phyloP scores from a whole-genome alignment of 2,797 vertebrate species.

The Knipowitschia caucasica region DNA sequence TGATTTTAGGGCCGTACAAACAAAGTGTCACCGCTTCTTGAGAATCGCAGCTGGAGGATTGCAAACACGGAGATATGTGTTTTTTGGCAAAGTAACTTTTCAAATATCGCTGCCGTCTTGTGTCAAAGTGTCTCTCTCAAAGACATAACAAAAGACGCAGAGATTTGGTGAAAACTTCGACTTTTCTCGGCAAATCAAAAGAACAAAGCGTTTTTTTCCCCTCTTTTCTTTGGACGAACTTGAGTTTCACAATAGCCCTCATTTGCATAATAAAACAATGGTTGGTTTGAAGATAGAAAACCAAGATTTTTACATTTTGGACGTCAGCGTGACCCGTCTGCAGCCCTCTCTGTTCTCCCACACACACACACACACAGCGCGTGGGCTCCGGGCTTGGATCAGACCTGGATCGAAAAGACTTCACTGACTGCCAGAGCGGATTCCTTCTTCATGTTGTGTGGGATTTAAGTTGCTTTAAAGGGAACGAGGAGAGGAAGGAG shows the following conservation, averaged over 20 bases:
- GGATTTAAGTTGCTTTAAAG: slow-evolving; percentile 20
- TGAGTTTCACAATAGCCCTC: slow-evolving; percentile 44
- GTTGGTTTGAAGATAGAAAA: slow-evolving; percentile 44
- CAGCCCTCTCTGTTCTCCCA: not conserved
- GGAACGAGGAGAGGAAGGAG: slow-evolving; percentile 31
- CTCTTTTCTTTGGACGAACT: slow-evolving; percentile 24
- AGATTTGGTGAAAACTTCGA: too few species aligned
- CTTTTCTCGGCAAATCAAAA: not conserved
- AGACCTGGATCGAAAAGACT: slow-evolving; percentile 31
- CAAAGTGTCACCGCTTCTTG: too few species aligned
- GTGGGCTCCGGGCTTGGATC: not conserved
- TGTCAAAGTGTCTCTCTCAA: too few species aligned
- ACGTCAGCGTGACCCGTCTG: slow-evolving; percentile 35
- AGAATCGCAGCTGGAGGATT: too few species aligned
- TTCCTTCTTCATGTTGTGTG: slow-evolving; percentile 19
- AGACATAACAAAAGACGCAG: too few species aligned
- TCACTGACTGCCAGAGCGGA: slow-evolving; percentile 21
- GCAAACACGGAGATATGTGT: too few species aligned
- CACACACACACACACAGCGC: slow-evolving; percentile 6
- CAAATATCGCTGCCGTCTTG: too few species aligned
- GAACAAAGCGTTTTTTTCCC: not conserved
- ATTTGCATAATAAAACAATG: slow-evolving; percentile 52
- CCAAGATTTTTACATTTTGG: slow-evolving; percentile 25
- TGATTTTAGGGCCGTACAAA: too few species aligned
- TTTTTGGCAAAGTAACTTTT: too few species aligned